Evolutionary conservation across 1,140 invertebrate species (phyloP), one percentile per base, ranked within the genome.

Genomic region (Brachionus asplanchnoidis): DNA sequence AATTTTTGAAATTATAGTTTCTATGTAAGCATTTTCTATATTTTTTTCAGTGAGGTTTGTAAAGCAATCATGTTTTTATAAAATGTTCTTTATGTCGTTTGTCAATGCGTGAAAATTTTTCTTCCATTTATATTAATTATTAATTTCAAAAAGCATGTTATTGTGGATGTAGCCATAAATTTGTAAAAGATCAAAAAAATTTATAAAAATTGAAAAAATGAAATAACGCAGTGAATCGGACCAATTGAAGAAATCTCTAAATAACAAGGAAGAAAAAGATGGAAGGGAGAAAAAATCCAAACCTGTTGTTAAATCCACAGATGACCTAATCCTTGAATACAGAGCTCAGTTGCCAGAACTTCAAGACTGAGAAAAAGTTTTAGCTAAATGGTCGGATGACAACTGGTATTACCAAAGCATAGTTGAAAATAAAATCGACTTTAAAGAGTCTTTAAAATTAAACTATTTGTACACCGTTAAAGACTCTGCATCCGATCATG

Each of bases 361-460:
- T 20, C 14, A 66, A 46, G 28, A 11, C 26, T 83, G 87, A 28
- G 86, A 88, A 84, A 86, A 88, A 78, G 88, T 88, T 3, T 84
- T 89, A 46, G 87, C 88, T 56, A 83, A 87, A 1, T 89, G 88
- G 87, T 77, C 85, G 1, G 88, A 89, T 86, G 88, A 88, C 65
- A 87, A 87, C 23, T 89, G 88, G 88, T 89, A 87, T 65, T 89
- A 88, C 78, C 84, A 84, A 85, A 86, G 88, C 4, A 36, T 77
- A 14, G 60, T n/a, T 26, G 65, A 44, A 40, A 40, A 60, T 11
- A 14, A 26, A 44, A 32, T 12, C 4, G 20, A 80, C 53, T 80
- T 9, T 80, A 53, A 80, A 42, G 32, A 36, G 32, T 7, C 32
- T 36, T 36, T 7, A 36, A 7, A 36, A 36, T 5, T 7, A 0